A percentile compares a stretch with the other conserved stretches of the same genome.
These are phyloP conservation scores for Willowsia nigromaculata DNA, from an alignment of 2,888 invertebrate genomes.

Conservation along the genomic window DNA sequence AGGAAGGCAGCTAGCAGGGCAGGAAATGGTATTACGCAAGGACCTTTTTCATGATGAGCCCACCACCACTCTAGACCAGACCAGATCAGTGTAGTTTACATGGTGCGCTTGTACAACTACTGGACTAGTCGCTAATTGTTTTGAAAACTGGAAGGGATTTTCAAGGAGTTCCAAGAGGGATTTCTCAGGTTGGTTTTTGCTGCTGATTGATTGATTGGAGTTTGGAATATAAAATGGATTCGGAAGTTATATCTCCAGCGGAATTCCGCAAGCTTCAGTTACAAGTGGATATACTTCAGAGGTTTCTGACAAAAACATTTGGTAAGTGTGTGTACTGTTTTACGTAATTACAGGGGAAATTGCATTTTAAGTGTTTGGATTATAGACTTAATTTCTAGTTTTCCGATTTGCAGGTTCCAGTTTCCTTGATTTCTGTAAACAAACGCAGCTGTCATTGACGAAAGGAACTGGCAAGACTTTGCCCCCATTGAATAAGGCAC, in stretches of 20 bases:
- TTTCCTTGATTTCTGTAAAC: slow-evolving; percentile 60
- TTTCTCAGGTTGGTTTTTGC: background rate
- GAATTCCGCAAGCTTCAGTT: slow-evolving; percentile 60
- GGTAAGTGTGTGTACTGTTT: too few relatives aligned
- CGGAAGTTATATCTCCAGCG: slow-evolving; percentile 38
- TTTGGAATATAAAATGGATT: slow-evolving; percentile 60
- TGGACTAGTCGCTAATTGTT: too few relatives aligned
- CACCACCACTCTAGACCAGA: background rate
- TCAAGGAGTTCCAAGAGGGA: background rate
- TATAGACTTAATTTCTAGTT: slow-evolving; percentile 40
- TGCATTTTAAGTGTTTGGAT: background rate
- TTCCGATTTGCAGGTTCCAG: slow-evolving; percentile 66
- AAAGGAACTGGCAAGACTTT: slow-evolving; percentile 1
- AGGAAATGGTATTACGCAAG: slow-evolving; percentile 58
- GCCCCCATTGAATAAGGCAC: slow-evolving; percentile 52
- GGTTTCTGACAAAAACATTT: slow-evolving; percentile 61
- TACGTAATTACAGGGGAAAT: background rate
- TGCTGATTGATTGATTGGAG: too few relatives aligned
- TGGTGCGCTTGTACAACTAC: background rate
- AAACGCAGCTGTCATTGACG: slow-evolving; percentile 29
- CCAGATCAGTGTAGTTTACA: background rate
- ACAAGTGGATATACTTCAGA: slow-evolving; percentile 59
- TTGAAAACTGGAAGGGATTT: background rate
- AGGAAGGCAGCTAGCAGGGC: slow-evolving; percentile 35
- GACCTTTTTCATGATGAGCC: slow-evolving; percentile 40